Evolutionary conservation across 2,888 invertebrate genomes (phyloP), one percentile per base, ranked within the genome.

Genomic region (Cryptocephalus moraei): DNA sequence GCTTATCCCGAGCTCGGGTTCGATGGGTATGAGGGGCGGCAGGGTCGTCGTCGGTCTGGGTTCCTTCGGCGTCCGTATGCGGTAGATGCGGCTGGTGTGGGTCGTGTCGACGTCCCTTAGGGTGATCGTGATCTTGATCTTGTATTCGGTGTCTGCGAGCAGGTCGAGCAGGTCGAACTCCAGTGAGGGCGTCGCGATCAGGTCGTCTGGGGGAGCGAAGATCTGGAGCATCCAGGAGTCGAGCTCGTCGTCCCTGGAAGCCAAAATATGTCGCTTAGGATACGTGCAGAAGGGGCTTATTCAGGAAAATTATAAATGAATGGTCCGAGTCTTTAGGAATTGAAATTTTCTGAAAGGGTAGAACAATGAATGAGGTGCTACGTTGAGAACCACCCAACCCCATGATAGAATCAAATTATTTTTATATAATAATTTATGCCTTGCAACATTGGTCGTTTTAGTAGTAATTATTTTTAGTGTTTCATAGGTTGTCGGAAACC

Each of bases 171-270:
- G 70, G 52, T 90, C 83, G 72, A 92, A 90, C 68, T 91, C 91
- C 51, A 92, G 72, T 50, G 91, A 87, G 6, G 86, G 82, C 8
- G 90, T 90, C 1, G 87, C 88, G 49, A 93, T 84, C 8, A 91
- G 71, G 65, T 91, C 90, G 56, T 88, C 84, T 0, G 89, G 87
- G 9, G 91, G 90, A 0, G 91, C 89, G 61, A 91, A 89, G 12
- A 88, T 84, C 75, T 91, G 89, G 0, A 84, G 79, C 56, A 84
- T 80, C 92, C 92, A 92, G 8, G 77, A 78, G 1, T 81, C 75
- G 10, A 82, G 75, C 57, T 89, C 85, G 50, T 78, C 78, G 55
- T 64, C 59, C 31, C 67, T 69, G 45, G 33, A 63, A 62, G 43
- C 34, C 36, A 43, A 14, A 22, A 6, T 22, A 6, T 6, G 6